Evolutionary conservation across 2,113 vertebrate genomes (phyloP).

Genomic region (Crocuta crocuta): DNA sequence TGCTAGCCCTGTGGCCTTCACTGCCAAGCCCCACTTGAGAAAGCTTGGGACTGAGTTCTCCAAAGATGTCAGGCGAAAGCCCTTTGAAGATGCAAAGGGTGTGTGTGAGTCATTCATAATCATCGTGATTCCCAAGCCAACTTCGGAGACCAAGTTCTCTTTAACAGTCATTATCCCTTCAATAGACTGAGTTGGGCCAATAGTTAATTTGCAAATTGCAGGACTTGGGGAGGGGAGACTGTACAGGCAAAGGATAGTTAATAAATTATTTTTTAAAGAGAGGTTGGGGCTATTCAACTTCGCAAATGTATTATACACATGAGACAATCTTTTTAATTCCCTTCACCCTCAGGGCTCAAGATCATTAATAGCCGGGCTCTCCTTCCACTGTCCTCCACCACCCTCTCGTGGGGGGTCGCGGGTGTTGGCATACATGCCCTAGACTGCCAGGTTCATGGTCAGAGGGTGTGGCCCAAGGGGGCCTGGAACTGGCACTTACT

Average conservation of each 20-base stretch:
- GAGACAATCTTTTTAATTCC: background rate
- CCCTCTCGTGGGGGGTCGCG: background rate
- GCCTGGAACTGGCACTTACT: background rate
- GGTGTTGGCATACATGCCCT: background rate
- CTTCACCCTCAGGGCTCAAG: background rate
- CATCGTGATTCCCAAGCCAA: background rate
- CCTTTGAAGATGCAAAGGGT: conserved; percentile 55
- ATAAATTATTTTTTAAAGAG: conserved; percentile 26
- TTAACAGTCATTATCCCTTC: background rate
- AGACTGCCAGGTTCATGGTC: background rate
- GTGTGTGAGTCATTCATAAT: conserved; percentile 57
- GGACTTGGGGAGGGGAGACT: conserved; percentile 7
- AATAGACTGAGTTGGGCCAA: background rate
- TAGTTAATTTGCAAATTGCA: conserved; percentile 66
- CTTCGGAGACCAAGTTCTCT: conserved; percentile 31
- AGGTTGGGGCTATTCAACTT: background rate
- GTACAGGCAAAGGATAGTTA: conserved; percentile 11
- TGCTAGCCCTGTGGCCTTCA: background rate
- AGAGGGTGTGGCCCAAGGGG: background rate
- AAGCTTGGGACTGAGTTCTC: background rate
- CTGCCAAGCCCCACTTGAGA: background rate
- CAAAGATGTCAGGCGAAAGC: background rate
- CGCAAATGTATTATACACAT: background rate
- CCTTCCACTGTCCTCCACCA: background rate
- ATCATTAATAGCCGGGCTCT: background rate